Evolutionary conservation across 1,140 invertebrate species (phyloP).

Genomic region (Drosophila navojoa): DNA sequence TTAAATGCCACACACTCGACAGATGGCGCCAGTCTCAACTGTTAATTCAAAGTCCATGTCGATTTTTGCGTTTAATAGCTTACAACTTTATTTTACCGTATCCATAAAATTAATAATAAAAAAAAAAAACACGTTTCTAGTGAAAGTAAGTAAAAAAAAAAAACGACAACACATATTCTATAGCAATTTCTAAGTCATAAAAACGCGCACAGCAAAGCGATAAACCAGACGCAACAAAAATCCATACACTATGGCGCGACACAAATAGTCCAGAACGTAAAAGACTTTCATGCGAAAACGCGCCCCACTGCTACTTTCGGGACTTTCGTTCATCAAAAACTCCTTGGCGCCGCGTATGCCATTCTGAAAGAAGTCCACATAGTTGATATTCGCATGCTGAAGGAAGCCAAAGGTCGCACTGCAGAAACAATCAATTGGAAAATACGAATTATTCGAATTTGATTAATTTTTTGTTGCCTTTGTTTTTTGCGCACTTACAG

Average conservation of each 20-base stretch:
- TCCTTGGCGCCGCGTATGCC: constrained; percentile 85
- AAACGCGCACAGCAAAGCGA: constrained; percentile 27
- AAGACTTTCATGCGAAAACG: constrained; percentile 63
- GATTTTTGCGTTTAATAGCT: neutral
- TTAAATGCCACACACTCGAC: neutral
- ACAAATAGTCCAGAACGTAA: constrained; percentile 54
- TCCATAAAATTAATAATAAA: constrained; percentile 1
- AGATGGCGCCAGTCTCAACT: constrained; percentile 12
- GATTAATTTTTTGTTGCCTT: neutral
- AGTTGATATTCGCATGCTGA: constrained; percentile 84
- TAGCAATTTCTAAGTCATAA: constrained; percentile 1
- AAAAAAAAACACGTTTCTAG: constrained; percentile 5
- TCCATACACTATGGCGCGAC: constrained; percentile 51
- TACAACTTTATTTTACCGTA: constrained; percentile 32
- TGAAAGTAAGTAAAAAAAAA: constrained; percentile 1
- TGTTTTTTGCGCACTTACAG: constrained; percentile 68
- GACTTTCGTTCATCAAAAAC: constrained; percentile 86
- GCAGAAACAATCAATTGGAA: too few species aligned
- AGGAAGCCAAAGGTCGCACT: constrained; percentile 61
- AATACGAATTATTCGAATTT: too few species aligned
- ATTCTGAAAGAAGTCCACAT: constrained; percentile 85
- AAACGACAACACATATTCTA: constrained; percentile 14
- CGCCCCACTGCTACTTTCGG: constrained; percentile 80
- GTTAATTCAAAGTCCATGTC: constrained; percentile 4
- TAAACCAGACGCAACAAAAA: constrained; percentile 53